Base-by-base conservation (phyloP, 2,113 vertebrate genomes). In the Vicugna pacos region DNA sequence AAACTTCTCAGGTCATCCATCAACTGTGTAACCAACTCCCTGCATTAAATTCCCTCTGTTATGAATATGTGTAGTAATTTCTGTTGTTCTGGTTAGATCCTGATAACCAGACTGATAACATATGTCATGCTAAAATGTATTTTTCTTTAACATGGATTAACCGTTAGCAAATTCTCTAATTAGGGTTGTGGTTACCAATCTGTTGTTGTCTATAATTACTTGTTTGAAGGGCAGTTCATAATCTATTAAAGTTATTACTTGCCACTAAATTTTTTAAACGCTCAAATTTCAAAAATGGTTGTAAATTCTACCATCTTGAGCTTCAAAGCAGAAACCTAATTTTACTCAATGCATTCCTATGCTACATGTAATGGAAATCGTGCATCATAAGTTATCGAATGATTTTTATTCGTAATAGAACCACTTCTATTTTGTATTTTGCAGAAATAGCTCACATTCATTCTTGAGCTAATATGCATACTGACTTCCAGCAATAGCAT, bases 351-450 rank as follows among this genome's bases (percentile, higher is more conserved):
- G 46, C 67, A 46, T 94, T 83, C 56, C n/a, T 35, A 42, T 52
- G 17, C 69, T 77, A 95, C 96, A 79, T 87, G 48, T 69, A 85
- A 93, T 96, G 67, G 89, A 73, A 81, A 69, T 10, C 19, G 75
- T 82, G 65, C 92, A 56, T 96, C 89, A 91, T 83, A 81, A 58
- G 62, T 52, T 58, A 50, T 54, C 0, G 12, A 35, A 76, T 65
- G 64, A 65, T 24, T 83, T 26, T 75, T 85, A 32, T 91, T 87
- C 80, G 32, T 54, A 77, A 64, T 60, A 56, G 89, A 82, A 48
- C 58, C 54, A 64, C 48, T 42, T 13, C 48, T 79, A 22, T 38
- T 79, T 79, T 85, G 16, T 94, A 62, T 94, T 96, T 93, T 94
- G n/a, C 93, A 85, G 91, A 86, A 60, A 82, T 90, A 88, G 38